Evolutionary conservation across 1,140 invertebrate genomes (phyloP).

Genomic region (Dreissena polymorpha): DNA sequence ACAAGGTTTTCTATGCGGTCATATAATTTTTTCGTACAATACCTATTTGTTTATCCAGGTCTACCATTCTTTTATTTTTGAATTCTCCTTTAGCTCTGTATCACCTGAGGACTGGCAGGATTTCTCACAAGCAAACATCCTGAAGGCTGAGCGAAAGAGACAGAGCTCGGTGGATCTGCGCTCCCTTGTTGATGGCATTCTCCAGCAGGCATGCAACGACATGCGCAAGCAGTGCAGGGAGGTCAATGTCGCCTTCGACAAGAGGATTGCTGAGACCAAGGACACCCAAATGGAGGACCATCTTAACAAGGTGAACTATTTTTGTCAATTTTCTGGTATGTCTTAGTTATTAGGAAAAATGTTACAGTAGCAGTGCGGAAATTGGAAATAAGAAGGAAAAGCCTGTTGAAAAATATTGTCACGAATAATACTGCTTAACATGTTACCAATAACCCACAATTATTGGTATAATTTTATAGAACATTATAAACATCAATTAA

Average conservation of each 20-base stretch:
- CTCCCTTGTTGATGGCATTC: slow-evolving; percentile 88
- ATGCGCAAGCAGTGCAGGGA: slow-evolving; percentile 84
- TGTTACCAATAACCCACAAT: too few relatives aligned
- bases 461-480: too few relatives aligned
- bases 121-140: slow-evolving; percentile 88
- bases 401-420: too few relatives aligned
- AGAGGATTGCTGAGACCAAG: slow-evolving; percentile 89
- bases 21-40: too few relatives aligned
- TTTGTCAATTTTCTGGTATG: too few relatives aligned
- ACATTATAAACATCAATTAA: too few relatives aligned
- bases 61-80: not conserved
- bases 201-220: slow-evolving; percentile 87
- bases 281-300: slow-evolving; percentile 90
- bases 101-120: slow-evolving; percentile 88
- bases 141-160: slow-evolving; percentile 87
- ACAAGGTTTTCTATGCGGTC: too few relatives aligned
- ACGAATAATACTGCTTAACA: too few relatives aligned
- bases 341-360: too few relatives aligned
- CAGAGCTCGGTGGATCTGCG: slow-evolving; percentile 87
- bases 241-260: slow-evolving; percentile 88
- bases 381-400: too few relatives aligned
- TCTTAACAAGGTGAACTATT: slow-evolving; percentile 84
- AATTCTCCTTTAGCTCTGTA: slow-evolving; percentile 70
- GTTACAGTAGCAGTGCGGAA: too few relatives aligned
- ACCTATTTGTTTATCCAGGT: too few relatives aligned